These are phyloP conservation scores for Tetraneura akinire DNA, from an alignment of 1,140 invertebrate species.

Conservation along the genomic window DNA sequence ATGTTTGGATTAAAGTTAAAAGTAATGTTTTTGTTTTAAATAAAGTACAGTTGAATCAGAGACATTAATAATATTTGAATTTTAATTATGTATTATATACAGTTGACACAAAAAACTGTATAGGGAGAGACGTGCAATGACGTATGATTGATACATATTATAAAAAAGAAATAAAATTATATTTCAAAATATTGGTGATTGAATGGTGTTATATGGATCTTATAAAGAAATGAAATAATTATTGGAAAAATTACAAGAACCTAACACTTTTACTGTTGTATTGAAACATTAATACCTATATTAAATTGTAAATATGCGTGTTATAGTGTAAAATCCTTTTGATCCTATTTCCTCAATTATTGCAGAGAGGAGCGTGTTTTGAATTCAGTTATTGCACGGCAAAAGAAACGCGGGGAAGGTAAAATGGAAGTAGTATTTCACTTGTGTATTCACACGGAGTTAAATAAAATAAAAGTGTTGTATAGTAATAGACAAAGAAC, in stretches of 20 bases:
- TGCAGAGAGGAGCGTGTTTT: not conserved
- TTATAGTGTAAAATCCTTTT: not conserved
- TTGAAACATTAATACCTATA: slow-evolving; percentile 2
- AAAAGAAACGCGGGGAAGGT: no score
- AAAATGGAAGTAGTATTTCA: not conserved
- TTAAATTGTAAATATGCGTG: not conserved
- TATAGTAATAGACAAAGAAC: slow-evolving; percentile 30
- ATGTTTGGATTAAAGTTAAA: not conserved
- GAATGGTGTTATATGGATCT: not conserved
- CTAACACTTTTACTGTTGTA: no score
- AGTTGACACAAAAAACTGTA: not conserved
- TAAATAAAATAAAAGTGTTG: slow-evolving; percentile 5
- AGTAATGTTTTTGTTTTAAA: not conserved
- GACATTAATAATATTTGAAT: not conserved
- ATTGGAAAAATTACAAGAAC: slow-evolving; percentile 8
- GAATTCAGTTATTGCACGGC: not conserved
- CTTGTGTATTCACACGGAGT: not conserved
- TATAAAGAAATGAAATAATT: no score
- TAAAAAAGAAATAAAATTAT: not conserved
- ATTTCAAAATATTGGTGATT: not conserved
- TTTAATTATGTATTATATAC: not conserved
- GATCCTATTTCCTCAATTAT: slow-evolving; percentile 34
- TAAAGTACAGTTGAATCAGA: not conserved
- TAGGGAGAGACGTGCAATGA: not conserved
- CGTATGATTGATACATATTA: not conserved